Evolutionary conservation across 2,797 vertebrate genomes (phyloP), one percentile per base, ranked within the genome.

Genomic region (Chanos chanos): DNA sequence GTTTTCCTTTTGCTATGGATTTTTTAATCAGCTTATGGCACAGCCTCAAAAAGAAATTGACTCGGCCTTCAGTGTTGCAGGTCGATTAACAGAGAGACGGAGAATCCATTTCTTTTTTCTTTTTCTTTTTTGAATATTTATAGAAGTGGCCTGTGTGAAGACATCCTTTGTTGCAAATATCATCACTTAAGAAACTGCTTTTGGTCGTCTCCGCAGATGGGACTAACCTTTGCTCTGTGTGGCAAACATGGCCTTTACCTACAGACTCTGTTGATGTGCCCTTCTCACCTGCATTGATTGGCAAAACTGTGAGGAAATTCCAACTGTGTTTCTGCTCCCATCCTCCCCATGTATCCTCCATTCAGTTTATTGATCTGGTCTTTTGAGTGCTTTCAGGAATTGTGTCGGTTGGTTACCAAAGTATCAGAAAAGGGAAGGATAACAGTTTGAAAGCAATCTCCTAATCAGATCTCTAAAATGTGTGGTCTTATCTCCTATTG

Each of bases 11-110:
- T 59, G 28, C 73, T 86, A 78, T 82, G 74, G 73, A 81, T 83
- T 68, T 87, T n/a, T 85, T 57, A 71, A 79, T 84, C 83, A 81
- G 80, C 67, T 76, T 84, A 75, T 75, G 18, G 62, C 68, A 77
- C 78, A 76, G 58, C 78, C 74, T 56, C 40, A 52, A 76, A 78
- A 74, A 78, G 68, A 71, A 80, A 88, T 89, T 67, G 83, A 89
- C 83, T 77, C 45, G 63, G 30, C 71, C 82, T 80, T 81, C 73
- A 75, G 70, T 68, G 71, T 72, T 71, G 43, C 67, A 67, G 77
- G 79, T 83, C 83, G 73, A 51, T 75, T 73, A 73, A 75, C 64
- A 59, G 70, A n/a, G n/a, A n/a, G 33, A 62, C 70, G 72, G 76
- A 77, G 76, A 72, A 73, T 21, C 37, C 10, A 44, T 53, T 39